phyloP scores from a whole-genome alignment of 2,113 vertebrate genomes.

The Pomatorhinus ruficollis region DNA sequence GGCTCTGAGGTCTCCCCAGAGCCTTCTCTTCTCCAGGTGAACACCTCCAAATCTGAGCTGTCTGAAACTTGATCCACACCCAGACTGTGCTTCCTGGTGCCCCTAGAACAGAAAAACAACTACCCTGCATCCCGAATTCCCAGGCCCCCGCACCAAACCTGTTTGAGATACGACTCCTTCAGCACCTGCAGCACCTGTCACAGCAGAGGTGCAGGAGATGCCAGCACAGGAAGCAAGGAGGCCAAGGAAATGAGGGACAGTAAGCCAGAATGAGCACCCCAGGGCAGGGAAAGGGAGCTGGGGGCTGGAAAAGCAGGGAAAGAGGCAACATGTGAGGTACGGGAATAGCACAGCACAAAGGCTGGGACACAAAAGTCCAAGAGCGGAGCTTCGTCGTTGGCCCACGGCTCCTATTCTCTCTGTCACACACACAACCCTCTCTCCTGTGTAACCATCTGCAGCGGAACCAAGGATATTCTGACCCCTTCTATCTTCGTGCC shows the following conservation, averaged over 20 bases:
- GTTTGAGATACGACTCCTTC: neutral
- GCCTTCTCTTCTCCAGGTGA: neutral
- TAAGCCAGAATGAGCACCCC: neutral
- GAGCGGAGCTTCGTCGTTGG: neutral
- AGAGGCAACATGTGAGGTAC: neutral
- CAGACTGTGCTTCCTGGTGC: neutral
- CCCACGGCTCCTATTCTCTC: conserved; percentile 43
- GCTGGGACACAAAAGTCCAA: neutral
- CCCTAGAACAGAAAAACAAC: neutral
- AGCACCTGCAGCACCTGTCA: neutral
- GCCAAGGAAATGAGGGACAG: neutral
- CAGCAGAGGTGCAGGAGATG: neutral
- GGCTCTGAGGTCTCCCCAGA: accelerated
- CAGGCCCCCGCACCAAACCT: neutral
- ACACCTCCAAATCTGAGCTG: neutral
- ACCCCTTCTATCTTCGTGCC: conserved; percentile 41
- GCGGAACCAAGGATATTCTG: conserved; percentile 49
- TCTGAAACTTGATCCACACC: neutral
- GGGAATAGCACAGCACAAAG: conserved; percentile 44
- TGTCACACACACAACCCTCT: neutral
- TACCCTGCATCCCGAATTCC: neutral
- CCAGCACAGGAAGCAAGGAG: neutral
- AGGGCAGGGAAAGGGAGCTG: neutral
- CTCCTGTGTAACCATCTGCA: conserved; percentile 48
- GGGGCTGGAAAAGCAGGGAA: neutral